Evolutionary conservation across 2,797 vertebrate species (phyloP), one percentile per base, ranked within the genome.

Genomic region (Sebastes melanostomus): DNA sequence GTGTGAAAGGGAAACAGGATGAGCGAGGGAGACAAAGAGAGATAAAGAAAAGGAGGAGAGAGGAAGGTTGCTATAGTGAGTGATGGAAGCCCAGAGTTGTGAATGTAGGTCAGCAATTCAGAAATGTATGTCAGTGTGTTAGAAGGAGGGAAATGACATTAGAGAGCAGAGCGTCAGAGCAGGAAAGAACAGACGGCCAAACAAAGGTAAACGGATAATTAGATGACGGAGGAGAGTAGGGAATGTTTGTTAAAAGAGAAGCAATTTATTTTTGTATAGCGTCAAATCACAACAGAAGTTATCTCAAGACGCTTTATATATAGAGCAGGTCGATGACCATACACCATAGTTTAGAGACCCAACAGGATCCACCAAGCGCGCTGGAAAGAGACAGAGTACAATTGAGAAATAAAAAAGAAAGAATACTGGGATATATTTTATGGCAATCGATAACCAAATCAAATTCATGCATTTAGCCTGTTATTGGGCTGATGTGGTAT

Each of bases 111-210:
- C 94, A 93, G 69, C 85, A 38, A 85, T 87, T 92, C 42, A 83
- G 67, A 93, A 94, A 94, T 93, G 87, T 94, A 79, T 94, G 94
- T 94, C 91, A 94, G 91, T 91, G 88, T 90, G 91, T 88, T 78
- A 91, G 55, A 87, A 82, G 42, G 34, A 71, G 72, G 46, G 54
- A 71, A 8, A 36, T 32, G 54, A 67, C 74, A 61, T 87, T 71
- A 80, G 32, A 82, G 38, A 72, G 81, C 29, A 56, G 70, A 66
- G 46, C 2, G 10, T 42, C 16, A 38, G 70, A 80, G 6, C 34
- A 29, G 3, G 5, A 82, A 81, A 66, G 42, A 67, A 30, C 24
- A 56, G 12, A 14, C 0, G 2, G 27, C 9, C 38, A 30, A 66
- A 76, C 22, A 75, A 79, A 82, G 7, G 1, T n/a, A 67, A 83